Percentiles rank a stretch among this genome's conserved stretches.
Evolutionary conservation across 1,140 invertebrate species (phyloP).

Genomic region (Bombus soroeensis): DNA sequence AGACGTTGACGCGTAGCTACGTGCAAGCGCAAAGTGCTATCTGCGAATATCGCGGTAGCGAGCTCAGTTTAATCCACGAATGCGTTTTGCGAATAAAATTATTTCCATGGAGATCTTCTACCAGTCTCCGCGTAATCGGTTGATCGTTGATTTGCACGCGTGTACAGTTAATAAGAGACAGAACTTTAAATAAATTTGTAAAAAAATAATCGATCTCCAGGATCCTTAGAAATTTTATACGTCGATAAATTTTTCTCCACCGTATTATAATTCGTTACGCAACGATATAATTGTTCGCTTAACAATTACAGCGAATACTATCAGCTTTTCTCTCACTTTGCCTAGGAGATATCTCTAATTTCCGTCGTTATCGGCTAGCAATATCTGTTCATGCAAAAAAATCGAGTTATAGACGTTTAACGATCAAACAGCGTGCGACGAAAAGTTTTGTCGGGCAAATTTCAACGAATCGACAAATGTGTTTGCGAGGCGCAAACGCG

Average conservation of each 20-base stretch:
- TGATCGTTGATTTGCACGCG: constrained; percentile 1
- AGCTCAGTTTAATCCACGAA: constrained; percentile 46
- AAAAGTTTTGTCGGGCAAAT: not conserved
- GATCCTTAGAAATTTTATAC: not conserved
- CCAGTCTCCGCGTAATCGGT: not conserved
- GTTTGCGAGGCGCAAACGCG: not conserved
- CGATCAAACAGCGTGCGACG: not conserved
- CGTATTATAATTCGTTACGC: not conserved
- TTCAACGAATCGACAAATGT: not conserved
- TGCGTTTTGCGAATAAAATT: constrained; percentile 9
- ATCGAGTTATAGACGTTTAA: not conserved
- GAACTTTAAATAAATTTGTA: constrained; percentile 5
- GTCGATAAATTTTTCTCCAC: constrained; percentile 1
- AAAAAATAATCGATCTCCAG: constrained; percentile 26
- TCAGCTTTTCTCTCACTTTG: too few species aligned
- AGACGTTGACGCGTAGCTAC: constrained; percentile 54
- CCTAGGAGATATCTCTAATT: not conserved
- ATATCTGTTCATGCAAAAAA: not conserved
- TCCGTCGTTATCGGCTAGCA: not conserved
- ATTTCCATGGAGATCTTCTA: not conserved
- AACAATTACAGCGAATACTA: not conserved
- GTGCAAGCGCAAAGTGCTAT: constrained; percentile 16
- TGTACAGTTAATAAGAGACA: too few species aligned
- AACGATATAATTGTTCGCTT: not conserved
- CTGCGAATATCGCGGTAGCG: not conserved